A percentile compares a stretch with the other conserved stretches of the same genome.
phyloP scores from a whole-genome alignment of 1,140 invertebrate genomes.

The Procambarus virginalis region DNA sequence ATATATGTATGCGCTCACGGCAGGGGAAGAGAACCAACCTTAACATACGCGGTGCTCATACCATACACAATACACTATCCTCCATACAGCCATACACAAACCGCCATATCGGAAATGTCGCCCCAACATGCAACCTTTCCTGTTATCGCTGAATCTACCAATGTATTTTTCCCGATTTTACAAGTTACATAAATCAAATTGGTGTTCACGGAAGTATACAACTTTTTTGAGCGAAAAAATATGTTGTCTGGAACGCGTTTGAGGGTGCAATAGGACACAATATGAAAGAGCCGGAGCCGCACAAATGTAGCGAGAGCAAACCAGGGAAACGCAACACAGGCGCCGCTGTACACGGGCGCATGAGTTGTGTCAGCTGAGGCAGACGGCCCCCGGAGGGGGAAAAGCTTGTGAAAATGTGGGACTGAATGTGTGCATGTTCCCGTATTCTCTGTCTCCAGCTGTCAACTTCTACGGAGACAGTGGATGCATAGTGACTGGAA shows the following conservation, averaged over 20 bases:
- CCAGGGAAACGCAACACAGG: background rate
- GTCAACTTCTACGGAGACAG: no score
- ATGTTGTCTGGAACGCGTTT: constrained; percentile 10
- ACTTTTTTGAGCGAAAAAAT: background rate
- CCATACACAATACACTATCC: no score
- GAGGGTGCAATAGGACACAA: constrained; percentile 1
- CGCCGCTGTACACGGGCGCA: background rate
- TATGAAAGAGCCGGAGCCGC: background rate
- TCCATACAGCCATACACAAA: background rate
- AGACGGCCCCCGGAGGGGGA: background rate
- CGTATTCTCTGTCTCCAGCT: no score
- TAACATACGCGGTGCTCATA: no score
- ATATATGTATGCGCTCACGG: no score
- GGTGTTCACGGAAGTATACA: background rate
- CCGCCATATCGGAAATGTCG: background rate
- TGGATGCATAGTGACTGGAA: no score
- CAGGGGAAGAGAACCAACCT: no score
- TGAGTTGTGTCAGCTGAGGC: constrained; percentile 6
- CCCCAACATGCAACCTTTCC: background rate
- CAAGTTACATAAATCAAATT: constrained; percentile 1
- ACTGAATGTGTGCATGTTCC: background rate
- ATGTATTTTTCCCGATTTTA: background rate
- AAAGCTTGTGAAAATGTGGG: background rate
- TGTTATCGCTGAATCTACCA: background rate
- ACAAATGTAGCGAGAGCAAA: background rate